phyloP scores from a whole-genome alignment of 2,113 vertebrate genomes.

The Myocastor coypus region DNA sequence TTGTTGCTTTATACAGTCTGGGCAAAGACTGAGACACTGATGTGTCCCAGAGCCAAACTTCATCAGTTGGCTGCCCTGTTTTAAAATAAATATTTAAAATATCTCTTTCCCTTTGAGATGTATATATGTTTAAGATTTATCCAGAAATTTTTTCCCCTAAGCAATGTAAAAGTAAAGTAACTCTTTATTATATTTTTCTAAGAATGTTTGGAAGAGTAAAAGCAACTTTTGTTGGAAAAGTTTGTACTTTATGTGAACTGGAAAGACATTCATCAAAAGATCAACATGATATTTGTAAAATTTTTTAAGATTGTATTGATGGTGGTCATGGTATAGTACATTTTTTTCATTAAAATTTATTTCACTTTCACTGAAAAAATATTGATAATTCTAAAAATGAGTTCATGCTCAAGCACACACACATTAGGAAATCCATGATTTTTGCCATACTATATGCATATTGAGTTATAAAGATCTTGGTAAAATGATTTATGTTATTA shows the following conservation, averaged over 20 bases:
- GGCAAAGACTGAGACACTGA: neutral
- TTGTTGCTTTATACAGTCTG: neutral
- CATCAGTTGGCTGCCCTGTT: neutral
- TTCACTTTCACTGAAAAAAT: slow-evolving; percentile 17
- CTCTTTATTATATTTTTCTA: neutral
- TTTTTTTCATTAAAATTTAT: slow-evolving; percentile 16
- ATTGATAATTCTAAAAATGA: slow-evolving; percentile 1
- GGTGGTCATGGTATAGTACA: neutral
- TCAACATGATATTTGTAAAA: neutral
- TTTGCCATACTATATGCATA: neutral
- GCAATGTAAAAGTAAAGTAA: neutral
- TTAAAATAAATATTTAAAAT: slow-evolving; percentile 46
- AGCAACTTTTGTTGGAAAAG: neutral
- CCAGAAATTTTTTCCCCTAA: neutral
- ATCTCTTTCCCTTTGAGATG: neutral
- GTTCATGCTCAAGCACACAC: neutral
- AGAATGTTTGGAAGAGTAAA: neutral
- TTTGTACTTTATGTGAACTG: slow-evolving; percentile 17
- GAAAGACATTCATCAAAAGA: neutral
- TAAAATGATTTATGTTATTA: neutral
- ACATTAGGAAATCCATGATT: neutral
- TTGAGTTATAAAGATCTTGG: neutral
- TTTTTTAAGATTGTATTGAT: neutral
- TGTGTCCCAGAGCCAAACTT: neutral
- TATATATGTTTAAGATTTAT: neutral